Base-by-base conservation (phyloP, 2,888 invertebrate genomes). In the Melanostoma scalare region DNA sequence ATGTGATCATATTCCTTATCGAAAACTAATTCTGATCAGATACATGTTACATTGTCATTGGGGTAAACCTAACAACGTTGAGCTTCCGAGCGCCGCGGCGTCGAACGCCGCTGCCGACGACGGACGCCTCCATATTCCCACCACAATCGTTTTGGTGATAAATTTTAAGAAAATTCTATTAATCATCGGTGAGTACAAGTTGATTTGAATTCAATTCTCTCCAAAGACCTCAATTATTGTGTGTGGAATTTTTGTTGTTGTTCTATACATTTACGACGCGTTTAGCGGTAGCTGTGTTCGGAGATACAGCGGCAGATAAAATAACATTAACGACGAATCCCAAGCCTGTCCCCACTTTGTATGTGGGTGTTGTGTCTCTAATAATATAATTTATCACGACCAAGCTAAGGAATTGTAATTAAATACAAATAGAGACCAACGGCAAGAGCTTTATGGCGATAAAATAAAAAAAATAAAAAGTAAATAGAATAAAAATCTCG, bases 321-420 rank as follows among this genome's bases (percentile, higher is more conserved):
- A 48, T 61, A 9, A 30, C 42, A 53, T 69, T 78, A 33, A 56
- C 40, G 20, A 20, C 20, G 33, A 53, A 55, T 31, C 60, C 56
- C 38, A 53, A 69, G 48, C 38, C 72, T 50, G 38, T 48, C 53
- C 68, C 63, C 35, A 56, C 60, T 67, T 44, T 42, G 50, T 50
- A 38, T 69, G 81, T 74, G 81, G 60, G 81, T 67, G 76, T 61
- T 72, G 50, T 67, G 48, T 65, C 8, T 60, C 50, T 40, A 53
- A 58, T 46, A 72, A 44, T 46, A 20, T 30, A 56, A 38, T 56
- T 68, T 73, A 68, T 73, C 73, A 63, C 68, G 61, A 67, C 67
- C 9, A 52, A 40, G 40, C 8, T 42, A 42, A n/a, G 61, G 48
- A 61, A 48, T 36, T 35, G 53, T 77, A 71, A 72, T 71, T 65